These are phyloP conservation scores for Cephus sareptanus DNA, from an alignment of 2,888 invertebrate species.

Conservation along the genomic window DNA sequence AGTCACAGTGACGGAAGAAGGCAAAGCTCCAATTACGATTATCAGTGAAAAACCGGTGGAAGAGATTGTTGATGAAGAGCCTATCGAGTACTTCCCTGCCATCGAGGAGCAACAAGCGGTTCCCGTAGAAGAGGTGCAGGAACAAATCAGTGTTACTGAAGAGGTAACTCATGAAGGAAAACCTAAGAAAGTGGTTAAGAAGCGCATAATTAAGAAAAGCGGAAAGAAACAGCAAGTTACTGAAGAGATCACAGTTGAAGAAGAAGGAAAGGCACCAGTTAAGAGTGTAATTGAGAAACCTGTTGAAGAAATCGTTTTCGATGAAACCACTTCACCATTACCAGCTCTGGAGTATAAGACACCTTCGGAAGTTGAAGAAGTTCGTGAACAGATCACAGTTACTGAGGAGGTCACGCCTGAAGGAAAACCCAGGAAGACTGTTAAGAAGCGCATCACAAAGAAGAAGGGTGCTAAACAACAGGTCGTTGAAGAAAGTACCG, in stretches of 20 bases:
- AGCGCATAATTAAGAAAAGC: conserved; percentile 28
- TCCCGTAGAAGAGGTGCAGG: conserved; percentile 17
- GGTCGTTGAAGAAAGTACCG: conserved; percentile 38
- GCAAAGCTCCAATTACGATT: conserved; percentile 57
- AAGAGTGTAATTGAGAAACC: conserved; percentile 46
- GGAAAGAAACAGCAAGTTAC: conserved; percentile 49
- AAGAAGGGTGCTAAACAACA: conserved; percentile 36
- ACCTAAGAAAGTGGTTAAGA: conserved; percentile 66
- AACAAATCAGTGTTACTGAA: conserved; percentile 39
- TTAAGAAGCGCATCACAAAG: conserved; percentile 35
- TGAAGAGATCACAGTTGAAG: conserved; percentile 64
- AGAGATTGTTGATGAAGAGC: conserved; percentile 35
- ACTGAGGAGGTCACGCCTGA: conserved; percentile 42
- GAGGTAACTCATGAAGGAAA: conserved; percentile 56
- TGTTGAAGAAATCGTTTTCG: conserved; percentile 13
- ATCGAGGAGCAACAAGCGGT: conserved; percentile 31
- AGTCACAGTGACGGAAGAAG: conserved; percentile 54
- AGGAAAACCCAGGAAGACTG: conserved; percentile 44
- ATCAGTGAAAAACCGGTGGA: conserved; percentile 40
- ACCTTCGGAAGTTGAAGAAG: conserved; percentile 44
- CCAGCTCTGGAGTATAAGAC: conserved; percentile 45
- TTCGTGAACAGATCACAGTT: conserved; percentile 41
- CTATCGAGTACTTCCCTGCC: conserved; percentile 28
- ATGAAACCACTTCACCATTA: not conserved
- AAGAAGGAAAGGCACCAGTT: conserved; percentile 63